phyloP scores from a whole-genome alignment of 2,113 vertebrate species.

The Spermophilus dauricus region DNA sequence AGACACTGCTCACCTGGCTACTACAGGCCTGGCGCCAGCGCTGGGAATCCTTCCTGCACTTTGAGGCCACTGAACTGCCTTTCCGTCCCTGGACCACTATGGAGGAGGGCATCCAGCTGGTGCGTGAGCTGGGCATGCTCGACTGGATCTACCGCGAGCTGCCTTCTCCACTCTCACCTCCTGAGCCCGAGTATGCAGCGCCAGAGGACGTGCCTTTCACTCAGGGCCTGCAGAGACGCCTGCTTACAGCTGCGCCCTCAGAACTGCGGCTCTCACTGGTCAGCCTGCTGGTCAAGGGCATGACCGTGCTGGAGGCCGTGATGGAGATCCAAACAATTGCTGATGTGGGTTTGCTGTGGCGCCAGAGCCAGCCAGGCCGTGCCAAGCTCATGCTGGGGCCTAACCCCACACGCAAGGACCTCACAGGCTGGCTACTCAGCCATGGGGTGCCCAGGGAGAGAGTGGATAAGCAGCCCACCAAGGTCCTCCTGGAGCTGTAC shows the following conservation, averaged over 20 bases:
- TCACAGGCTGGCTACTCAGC: background rate
- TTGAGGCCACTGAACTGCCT: background rate
- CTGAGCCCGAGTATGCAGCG: accelerated
- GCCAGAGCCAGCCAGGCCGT: background rate
- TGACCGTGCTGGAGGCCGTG: background rate
- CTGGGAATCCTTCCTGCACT: constrained; percentile 20
- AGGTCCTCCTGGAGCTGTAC: background rate
- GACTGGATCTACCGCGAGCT: background rate
- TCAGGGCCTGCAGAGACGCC: background rate
- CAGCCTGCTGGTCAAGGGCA: constrained; percentile 23
- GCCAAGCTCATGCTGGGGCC: background rate
- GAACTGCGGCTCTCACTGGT: background rate
- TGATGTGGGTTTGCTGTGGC: background rate
- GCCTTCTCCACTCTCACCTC: accelerated
- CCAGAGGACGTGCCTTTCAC: constrained; percentile 47
- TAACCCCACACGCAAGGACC: background rate
- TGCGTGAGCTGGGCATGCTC: background rate
- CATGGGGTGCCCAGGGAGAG: background rate
- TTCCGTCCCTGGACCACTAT: constrained; percentile 36
- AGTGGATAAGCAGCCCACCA: background rate
- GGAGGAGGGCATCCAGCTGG: constrained; percentile 38
- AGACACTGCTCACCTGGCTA: background rate
- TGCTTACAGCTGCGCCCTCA: background rate
- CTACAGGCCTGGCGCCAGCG: constrained; percentile 51
- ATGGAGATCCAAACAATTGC: constrained; percentile 11